These are phyloP conservation scores for Cricetomys ansorgei DNA, from an alignment of 2,113 vertebrate species.

Conservation along the genomic window DNA sequence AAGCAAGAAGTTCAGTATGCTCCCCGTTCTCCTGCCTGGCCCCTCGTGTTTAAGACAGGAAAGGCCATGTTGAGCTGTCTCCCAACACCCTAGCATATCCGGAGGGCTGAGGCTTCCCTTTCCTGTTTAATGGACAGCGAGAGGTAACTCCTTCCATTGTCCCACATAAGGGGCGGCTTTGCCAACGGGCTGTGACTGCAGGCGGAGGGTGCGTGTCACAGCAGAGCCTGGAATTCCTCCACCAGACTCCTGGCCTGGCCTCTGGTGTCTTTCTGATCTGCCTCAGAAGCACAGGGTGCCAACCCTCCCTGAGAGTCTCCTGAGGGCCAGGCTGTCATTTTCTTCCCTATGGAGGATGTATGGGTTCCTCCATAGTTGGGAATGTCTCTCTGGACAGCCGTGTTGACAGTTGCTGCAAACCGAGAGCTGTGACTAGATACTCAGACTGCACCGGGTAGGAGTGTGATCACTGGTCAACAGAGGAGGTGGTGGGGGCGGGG, in stretches of 20 bases:
- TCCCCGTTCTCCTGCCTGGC: rapidly evolving
- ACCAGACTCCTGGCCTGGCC: no score
- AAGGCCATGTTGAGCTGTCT: rapidly evolving
- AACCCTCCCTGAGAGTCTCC: background rate
- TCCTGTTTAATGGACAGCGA: background rate
- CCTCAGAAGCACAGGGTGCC: rapidly evolving
- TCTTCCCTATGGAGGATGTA: background rate
- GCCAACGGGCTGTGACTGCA: rapidly evolving
- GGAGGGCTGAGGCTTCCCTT: background rate
- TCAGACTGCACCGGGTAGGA: background rate
- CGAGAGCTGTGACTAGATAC: background rate
- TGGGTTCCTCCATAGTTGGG: background rate
- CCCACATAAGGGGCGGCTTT: no score
- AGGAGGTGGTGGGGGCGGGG: rapidly evolving
- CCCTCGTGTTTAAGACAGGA: background rate
- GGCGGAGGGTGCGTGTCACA: rapidly evolving
- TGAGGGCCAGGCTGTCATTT: rapidly evolving
- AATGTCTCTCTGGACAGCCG: rapidly evolving
- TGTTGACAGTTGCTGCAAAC: background rate
- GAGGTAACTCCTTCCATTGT: background rate
- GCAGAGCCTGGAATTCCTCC: rapidly evolving
- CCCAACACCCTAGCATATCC: no score
- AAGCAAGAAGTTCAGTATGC: rapidly evolving
- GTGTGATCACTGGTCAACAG: background rate
- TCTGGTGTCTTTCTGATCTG: background rate